Base-by-base conservation (phyloP, 1,140 invertebrate species). In the Drosophila santomea region DNA sequence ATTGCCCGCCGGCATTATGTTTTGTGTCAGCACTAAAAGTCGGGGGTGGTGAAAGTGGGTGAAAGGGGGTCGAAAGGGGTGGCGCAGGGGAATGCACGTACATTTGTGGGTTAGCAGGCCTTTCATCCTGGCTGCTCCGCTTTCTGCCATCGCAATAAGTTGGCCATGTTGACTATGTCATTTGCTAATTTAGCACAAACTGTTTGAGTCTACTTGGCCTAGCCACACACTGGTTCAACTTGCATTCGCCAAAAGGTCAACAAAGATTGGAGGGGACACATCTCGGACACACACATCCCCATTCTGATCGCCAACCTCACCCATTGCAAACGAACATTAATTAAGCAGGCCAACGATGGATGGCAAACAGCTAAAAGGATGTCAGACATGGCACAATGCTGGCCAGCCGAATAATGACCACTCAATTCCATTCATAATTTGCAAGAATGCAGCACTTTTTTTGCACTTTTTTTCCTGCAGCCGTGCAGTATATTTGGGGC, bases 161-260 rank as follows among this genome's bases (percentile, higher is more conserved):
- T 83, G 84, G 80, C 84, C 83, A 86, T 86, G 83, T 86, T 86
- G 83, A 89, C 83, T 88, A 69, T 88, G 83, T 89, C 83, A 88
- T 88, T 89, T 88, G 84, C 84, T 88, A 88, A 88, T 88, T 88
- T 88, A 80, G 83, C 83, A 88, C 83, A 86, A 86, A 85, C 79
- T 75, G 83, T 79, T 75, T 74, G 68, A 71, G 56, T 61, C 71
- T 73, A 74, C 68, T 73, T 73, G 66, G 52, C 72, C 61, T 58
- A 43, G 39, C 52, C 52, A 43, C 41, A 43, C 41, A 68, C 54
- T 64, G 64, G 78, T 66, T 67, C 78, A 67, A 78, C 78, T 78
- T 82, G 82, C 82, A 85, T 88, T 88, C 52, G 69, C 54, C 59
- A 73, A 88, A 86, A 86, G 82, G 82, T 86, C 82, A 85, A 88